Conservation (phyloP, 2,113 vertebrate species). For the Clupea harengus region DNA sequence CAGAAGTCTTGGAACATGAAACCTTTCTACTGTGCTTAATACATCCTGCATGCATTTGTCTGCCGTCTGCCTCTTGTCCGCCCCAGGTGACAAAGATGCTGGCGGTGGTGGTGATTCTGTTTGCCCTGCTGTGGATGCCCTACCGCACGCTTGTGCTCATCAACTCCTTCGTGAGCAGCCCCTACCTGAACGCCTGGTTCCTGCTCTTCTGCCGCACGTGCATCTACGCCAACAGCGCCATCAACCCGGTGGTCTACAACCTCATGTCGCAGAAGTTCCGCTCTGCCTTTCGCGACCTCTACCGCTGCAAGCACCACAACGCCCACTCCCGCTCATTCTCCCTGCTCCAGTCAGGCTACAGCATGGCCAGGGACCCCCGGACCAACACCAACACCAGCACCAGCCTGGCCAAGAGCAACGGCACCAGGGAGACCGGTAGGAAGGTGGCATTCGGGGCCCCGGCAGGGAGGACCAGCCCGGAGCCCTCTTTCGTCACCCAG, state of each 20-base stretch:
- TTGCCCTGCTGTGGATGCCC: conserved; percentile 72
- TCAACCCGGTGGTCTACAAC: conserved; percentile 79
- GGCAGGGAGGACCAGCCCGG: neutral
- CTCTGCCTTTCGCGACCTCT: conserved; percentile 70
- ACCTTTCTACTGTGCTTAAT: neutral
- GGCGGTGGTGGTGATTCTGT: conserved; percentile 70
- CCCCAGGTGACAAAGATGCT: conserved; percentile 77
- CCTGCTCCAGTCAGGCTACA: conserved; percentile 49
- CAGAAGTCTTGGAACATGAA: neutral
- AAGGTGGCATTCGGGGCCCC: neutral
- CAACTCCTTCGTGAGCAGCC: conserved; percentile 72
- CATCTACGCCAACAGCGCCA: conserved; percentile 78
- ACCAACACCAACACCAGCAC: neutral
- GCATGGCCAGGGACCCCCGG: conserved; percentile 47
- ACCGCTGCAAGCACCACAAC: conserved; percentile 59
- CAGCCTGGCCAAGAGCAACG: conserved; percentile 33
- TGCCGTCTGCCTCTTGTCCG: neutral
- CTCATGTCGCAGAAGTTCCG: conserved; percentile 80
- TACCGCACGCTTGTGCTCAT: conserved; percentile 75
- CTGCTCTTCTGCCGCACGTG: conserved; percentile 74
- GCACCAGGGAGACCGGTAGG: conserved; percentile 37
- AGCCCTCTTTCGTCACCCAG: conserved; percentile 8
- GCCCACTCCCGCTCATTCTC: conserved; percentile 50
- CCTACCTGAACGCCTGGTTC: conserved; percentile 76
- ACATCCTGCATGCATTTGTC: neutral